phyloP scores from a whole-genome alignment of 2,797 vertebrate genomes.

The Mus minutoides region DNA sequence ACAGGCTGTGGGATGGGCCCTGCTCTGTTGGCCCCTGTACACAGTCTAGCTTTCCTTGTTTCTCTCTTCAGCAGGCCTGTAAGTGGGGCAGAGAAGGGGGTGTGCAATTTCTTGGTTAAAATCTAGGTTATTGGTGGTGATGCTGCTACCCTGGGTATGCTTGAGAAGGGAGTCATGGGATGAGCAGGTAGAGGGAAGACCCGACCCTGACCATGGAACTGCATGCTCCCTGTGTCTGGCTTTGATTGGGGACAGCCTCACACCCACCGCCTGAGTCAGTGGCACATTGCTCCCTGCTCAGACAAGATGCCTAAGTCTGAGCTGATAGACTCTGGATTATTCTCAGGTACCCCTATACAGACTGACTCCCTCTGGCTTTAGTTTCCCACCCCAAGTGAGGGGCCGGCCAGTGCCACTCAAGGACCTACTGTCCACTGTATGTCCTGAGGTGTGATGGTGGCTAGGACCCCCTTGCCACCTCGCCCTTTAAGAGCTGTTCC shows the following conservation, averaged over 20 bases:
- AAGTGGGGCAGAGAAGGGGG: constrained; percentile 78
- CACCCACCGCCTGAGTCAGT: rapidly evolving
- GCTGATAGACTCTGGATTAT: neutral
- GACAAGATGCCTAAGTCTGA: neutral
- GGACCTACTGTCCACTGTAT: too few relatives aligned
- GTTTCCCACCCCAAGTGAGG: neutral
- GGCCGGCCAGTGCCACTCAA: neutral
- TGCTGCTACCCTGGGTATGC: neutral
- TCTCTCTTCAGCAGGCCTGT: neutral
- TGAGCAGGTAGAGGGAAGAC: neutral
- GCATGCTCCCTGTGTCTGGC: neutral
- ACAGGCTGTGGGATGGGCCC: rapidly evolving
- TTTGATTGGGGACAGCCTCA: rapidly evolving
- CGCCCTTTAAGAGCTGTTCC: neutral
- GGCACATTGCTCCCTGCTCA: neutral
- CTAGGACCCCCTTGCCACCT: neutral
- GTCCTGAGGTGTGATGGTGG: neutral
- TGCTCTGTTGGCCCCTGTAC: neutral
- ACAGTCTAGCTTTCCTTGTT: neutral
- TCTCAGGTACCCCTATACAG: neutral
- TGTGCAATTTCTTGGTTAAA: constrained; percentile 65
- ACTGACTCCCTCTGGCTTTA: neutral
- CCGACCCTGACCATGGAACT: neutral
- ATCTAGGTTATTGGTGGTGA: constrained; percentile 80
- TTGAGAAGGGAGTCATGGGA: neutral